These are phyloP conservation scores for Folsomia manolachei DNA, from an alignment of 2,888 invertebrate genomes.

Conservation along the genomic window DNA sequence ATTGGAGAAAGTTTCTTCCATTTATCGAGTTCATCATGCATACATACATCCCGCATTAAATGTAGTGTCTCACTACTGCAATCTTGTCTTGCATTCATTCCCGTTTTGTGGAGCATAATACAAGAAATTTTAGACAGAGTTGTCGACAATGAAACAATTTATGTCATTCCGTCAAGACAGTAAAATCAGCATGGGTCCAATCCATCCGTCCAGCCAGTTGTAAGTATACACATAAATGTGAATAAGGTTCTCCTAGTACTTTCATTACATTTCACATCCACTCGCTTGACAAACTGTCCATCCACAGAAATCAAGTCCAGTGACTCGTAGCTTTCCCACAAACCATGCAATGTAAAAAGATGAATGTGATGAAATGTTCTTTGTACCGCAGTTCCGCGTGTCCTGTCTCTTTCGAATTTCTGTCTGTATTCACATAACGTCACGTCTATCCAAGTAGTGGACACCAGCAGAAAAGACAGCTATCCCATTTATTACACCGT, in stretches of 20 bases:
- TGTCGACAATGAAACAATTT: constrained; percentile 21
- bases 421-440: background rate
- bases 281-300: too few relatives aligned
- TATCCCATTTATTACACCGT: background rate
- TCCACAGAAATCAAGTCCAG: background rate
- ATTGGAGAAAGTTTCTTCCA: background rate
- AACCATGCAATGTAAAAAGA: too few relatives aligned
- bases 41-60: constrained; percentile 1
- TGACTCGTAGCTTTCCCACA: too few relatives aligned
- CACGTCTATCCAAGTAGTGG: background rate
- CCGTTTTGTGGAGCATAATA: background rate
- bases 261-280: too few relatives aligned
- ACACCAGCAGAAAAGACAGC: too few relatives aligned
- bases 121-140: background rate
- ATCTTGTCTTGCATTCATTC: background rate
- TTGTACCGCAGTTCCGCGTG: background rate
- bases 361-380: background rate
- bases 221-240: too few relatives aligned
- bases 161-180: constrained; percentile 16
- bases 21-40: background rate
- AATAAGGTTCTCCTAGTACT: too few relatives aligned
- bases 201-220: background rate
- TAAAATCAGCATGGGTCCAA: constrained; percentile 21
- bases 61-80: background rate
- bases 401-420: background rate